Percentiles rank a stretch among this genome's conserved stretches.
phyloP scores from a whole-genome alignment of 92 coral and sea anemone species.

The Heliopora coerulea region DNA sequence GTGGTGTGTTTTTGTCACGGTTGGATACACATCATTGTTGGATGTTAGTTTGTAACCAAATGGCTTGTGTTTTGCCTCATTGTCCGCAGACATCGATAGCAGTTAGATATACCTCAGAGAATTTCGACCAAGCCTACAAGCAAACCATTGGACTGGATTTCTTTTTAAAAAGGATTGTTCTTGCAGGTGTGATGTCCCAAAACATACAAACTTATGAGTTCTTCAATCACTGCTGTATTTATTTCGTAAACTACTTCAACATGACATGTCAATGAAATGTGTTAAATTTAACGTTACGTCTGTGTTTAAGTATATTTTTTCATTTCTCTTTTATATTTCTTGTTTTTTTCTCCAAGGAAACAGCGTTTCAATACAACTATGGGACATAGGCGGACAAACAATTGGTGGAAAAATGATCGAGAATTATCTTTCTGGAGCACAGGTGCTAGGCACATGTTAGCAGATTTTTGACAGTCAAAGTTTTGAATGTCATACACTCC shows the following conservation, averaged over 20 bases:
- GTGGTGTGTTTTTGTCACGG: neutral
- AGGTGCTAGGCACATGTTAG: slow-evolving; percentile 58
- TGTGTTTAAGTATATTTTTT: neutral
- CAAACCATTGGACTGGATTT: slow-evolving; percentile 94
- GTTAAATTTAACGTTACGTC: no score
- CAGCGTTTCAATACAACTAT: slow-evolving; percentile 91
- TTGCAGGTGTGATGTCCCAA: slow-evolving; percentile 66
- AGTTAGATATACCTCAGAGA: slow-evolving; percentile 87
- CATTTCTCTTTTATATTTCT: neutral
- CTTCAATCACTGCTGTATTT: no score
- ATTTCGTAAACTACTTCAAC: no score
- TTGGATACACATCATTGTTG: neutral
- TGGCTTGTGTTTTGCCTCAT: neutral
- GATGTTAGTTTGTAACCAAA: neutral
- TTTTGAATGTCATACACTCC: no score
- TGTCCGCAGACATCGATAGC: slow-evolving; percentile 83
- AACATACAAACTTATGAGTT: no score
- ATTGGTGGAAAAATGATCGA: slow-evolving; percentile 97
- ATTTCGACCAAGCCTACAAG: slow-evolving; percentile 89
- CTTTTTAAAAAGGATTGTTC: slow-evolving; percentile 79
- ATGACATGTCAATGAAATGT: no score
- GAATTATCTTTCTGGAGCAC: slow-evolving; percentile 92
- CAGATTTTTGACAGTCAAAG: no score
- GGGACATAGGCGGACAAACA: slow-evolving; percentile 99
- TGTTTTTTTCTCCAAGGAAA: slow-evolving; percentile 60